phyloP scores from a whole-genome alignment of 2,113 vertebrate species.

The Rattus norvegicus region DNA sequence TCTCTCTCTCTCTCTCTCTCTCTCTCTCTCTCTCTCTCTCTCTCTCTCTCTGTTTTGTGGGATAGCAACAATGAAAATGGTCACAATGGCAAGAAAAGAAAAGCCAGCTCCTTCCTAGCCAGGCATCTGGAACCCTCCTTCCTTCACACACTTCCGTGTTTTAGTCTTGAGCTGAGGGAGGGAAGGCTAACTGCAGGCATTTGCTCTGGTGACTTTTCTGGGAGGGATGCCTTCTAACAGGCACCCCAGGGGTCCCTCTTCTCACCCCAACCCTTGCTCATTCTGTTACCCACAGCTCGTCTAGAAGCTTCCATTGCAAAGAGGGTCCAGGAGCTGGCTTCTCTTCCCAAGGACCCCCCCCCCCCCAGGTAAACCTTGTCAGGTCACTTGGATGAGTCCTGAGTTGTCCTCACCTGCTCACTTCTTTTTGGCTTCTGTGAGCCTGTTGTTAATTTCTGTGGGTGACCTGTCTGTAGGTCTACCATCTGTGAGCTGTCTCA shows the following conservation, averaged over 20 bases:
- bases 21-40: too few species aligned
- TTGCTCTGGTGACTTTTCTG: not conserved
- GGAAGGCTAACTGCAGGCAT: not conserved
- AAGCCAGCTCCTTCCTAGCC: accelerated
- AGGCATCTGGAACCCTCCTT: not conserved
- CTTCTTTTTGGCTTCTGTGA: not conserved
- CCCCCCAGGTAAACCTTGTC: not conserved
- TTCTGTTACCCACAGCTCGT: not conserved
- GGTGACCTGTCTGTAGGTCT: not conserved
- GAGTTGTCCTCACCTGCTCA: too few species aligned
- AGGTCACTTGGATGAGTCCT: not conserved
- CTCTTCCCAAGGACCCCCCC: not conserved
- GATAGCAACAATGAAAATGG: not conserved
- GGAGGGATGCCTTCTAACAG: not conserved
- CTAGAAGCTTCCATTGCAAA: not conserved
- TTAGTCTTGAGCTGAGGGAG: not conserved
- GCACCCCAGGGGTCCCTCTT: not conserved
- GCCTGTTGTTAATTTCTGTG: accelerated
- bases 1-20: not conserved
- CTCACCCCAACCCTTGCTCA: not conserved
- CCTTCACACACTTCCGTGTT: not conserved
- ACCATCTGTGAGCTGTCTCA: not conserved
- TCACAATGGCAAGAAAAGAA: not conserved
- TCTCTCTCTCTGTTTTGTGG: not conserved
- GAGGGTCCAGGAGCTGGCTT: not conserved